phyloP scores from a whole-genome alignment of 2,797 vertebrate genomes.

The Phrynocephalus guinanensis region DNA sequence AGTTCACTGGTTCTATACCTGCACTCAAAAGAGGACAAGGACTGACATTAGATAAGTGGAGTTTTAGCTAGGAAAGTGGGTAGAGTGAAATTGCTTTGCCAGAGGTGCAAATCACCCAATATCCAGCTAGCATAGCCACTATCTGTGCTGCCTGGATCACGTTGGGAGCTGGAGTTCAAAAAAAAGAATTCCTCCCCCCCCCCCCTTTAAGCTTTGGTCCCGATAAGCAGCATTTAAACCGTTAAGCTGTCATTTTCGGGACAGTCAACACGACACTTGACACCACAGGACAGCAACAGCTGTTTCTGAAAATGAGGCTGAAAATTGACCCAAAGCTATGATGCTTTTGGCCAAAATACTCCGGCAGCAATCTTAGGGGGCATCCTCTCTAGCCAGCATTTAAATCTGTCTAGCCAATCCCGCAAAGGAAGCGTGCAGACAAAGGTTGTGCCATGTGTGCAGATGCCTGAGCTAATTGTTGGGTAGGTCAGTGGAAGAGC shows the following conservation, averaged over 20 bases:
- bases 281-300: constrained; percentile 16
- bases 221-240: constrained; percentile 37
- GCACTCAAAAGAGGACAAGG: neutral
- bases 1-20: neutral
- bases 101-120: neutral
- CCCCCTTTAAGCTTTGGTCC: neutral
- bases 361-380: neutral
- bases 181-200: neutral
- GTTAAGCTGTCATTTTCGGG: constrained; percentile 23
- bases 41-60: neutral
- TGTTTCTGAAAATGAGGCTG: constrained; percentile 29
- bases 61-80: neutral
- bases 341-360: constrained; percentile 48
- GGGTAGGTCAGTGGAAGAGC: neutral
- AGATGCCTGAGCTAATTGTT: neutral
- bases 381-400: constrained; percentile 34
- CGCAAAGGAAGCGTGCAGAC: neutral
- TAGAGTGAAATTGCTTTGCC: neutral
- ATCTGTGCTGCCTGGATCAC: too few species aligned
- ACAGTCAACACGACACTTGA: neutral
- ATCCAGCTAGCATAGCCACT: neutral
- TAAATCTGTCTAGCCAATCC: constrained; percentile 30
- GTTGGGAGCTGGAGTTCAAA: neutral
- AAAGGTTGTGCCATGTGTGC: neutral
- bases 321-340: constrained; percentile 32